Evolutionary conservation across 2,797 vertebrate species (phyloP).

Genomic region (Notamacropus eugenii): DNA sequence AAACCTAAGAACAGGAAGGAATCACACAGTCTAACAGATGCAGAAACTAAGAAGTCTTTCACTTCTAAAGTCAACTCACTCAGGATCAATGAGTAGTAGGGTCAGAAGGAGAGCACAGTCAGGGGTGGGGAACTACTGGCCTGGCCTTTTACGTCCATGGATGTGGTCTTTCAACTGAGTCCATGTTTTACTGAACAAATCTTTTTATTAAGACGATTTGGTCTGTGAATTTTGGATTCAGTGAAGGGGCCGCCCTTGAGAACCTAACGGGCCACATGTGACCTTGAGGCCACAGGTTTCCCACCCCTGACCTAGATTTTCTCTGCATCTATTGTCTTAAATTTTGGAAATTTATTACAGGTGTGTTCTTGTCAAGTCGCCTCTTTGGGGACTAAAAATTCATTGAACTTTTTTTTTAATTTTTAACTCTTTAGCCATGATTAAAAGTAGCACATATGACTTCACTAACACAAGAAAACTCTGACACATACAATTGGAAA

Average conservation of each 20-base stretch:
- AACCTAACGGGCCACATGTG: no score
- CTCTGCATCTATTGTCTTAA: background rate
- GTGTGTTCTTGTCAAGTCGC: background rate
- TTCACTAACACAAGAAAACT: background rate
- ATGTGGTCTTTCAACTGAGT: no score
- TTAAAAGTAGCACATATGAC: background rate
- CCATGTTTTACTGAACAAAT: no score
- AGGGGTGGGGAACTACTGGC: no score
- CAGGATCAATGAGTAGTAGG: background rate
- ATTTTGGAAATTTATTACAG: background rate
- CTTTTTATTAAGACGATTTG: no score
- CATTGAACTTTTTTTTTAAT: background rate
- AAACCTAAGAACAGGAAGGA: background rate
- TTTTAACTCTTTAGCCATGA: background rate
- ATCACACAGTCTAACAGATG: background rate
- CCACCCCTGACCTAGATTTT: background rate
- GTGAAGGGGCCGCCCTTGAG: no score
- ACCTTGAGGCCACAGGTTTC: no score
- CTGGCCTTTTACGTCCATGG: no score
- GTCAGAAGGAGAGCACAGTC: background rate
- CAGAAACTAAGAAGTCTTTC: background rate
- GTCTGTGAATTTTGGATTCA: no score
- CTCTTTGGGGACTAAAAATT: background rate
- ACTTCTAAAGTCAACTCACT: background rate
- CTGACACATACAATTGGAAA: background rate